Conservation (phyloP, 2,888 invertebrate species). For the Dysmachus trigonus region DNA sequence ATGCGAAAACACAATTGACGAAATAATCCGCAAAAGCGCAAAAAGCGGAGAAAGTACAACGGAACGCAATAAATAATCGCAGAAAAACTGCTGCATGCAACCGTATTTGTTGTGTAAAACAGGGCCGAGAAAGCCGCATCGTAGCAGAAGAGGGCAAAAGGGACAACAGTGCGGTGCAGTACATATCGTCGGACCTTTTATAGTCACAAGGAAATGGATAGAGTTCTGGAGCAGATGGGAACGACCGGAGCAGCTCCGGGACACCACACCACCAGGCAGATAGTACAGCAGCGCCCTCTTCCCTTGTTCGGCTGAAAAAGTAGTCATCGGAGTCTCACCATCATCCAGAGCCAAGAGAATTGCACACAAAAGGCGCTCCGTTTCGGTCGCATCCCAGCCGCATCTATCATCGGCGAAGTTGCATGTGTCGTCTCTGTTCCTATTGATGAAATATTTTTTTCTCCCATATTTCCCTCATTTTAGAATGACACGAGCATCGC, state of each 20-base stretch:
- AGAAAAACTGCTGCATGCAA: background rate
- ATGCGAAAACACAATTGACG: constrained; percentile 3
- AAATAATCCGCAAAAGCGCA: constrained; percentile 9
- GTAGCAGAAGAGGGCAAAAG: background rate
- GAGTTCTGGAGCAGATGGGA: constrained; percentile 1
- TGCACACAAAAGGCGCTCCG: background rate
- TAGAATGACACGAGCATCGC: background rate
- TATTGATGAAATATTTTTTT: constrained; percentile 26
- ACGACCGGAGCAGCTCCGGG: background rate
- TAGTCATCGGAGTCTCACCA: background rate
- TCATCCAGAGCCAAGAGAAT: background rate
- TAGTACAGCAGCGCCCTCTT: background rate
- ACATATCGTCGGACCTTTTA: background rate
- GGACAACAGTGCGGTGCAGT: background rate
- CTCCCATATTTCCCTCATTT: background rate
- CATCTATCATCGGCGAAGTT: background rate
- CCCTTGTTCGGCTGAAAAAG: background rate
- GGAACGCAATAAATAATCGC: background rate
- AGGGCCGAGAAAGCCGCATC: background rate
- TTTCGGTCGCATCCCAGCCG: background rate
- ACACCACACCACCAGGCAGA: background rate
- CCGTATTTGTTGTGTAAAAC: background rate
- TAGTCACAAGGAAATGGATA: background rate
- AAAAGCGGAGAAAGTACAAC: background rate
- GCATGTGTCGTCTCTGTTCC: background rate